Evolutionary conservation across 1,140 invertebrate genomes (phyloP).

Genomic region (Pseudomyrmex sp.): DNA sequence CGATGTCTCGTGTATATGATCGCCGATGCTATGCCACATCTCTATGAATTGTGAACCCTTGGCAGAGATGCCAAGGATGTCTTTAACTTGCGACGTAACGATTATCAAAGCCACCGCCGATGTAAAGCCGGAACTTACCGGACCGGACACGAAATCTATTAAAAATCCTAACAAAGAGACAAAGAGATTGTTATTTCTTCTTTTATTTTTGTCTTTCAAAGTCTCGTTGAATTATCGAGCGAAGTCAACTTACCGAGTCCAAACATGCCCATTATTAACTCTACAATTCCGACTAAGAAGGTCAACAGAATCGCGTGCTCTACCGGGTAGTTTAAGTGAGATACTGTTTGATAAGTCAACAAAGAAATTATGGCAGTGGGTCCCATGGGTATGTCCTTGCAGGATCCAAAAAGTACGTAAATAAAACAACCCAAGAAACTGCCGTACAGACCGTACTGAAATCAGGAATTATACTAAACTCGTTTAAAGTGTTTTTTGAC

Average conservation of each 20-base stretch:
- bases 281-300: conserved; percentile 92
- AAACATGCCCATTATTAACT: conserved; percentile 94
- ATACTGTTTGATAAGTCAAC: conserved; percentile 91
- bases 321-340: conserved; percentile 86
- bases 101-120: conserved; percentile 97
- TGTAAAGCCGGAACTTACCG: conserved; percentile 97
- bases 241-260: conserved; percentile 89
- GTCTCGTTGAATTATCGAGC: not conserved
- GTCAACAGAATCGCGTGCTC: conserved; percentile 93
- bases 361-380: conserved; percentile 94
- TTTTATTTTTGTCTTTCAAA: not conserved
- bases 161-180: conserved; percentile 90
- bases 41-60: conserved; percentile 90
- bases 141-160: conserved; percentile 96
- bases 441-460: conserved; percentile 95
- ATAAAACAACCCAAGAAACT: conserved; percentile 96
- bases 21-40: conserved; percentile 89
- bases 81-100: conserved; percentile 94
- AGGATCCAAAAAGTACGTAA: conserved; percentile 96
- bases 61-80: conserved; percentile 92
- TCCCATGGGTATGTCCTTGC: conserved; percentile 95
- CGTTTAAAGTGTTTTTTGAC: not conserved
- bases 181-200: conserved; percentile 35
- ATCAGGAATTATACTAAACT: conserved; percentile 20
- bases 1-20: conserved; percentile 87